phyloP scores from a whole-genome alignment of 2,113 vertebrate species.

The Sitta europaea region DNA sequence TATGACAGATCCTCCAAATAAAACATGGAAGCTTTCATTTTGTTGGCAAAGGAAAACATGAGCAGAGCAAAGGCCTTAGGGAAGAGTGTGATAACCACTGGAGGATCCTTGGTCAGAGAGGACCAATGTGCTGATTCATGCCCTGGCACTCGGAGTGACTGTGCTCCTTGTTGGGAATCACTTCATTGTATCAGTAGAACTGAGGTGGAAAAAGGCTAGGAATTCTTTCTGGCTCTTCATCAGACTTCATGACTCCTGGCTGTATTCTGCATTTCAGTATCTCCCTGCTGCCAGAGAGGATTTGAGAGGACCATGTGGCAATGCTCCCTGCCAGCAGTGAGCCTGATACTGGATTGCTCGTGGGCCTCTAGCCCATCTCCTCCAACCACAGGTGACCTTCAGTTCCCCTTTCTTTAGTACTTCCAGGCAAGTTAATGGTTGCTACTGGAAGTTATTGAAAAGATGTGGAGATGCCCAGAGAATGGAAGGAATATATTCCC shows the following conservation, averaged over 20 bases:
- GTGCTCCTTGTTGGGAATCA: slow-evolving; percentile 41
- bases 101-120: background rate
- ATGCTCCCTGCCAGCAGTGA: background rate
- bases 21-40: background rate
- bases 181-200: slow-evolving; percentile 43
- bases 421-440: slow-evolving; percentile 9
- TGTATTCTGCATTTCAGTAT: background rate
- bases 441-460: slow-evolving; percentile 36
- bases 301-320: slow-evolving; percentile 22
- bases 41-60: background rate
- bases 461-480: slow-evolving; percentile 21
- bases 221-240: slow-evolving; percentile 58
- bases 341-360: slow-evolving; percentile 6
- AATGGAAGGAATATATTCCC: background rate
- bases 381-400: slow-evolving; percentile 17
- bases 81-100: background rate
- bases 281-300: slow-evolving; percentile 23
- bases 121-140: slow-evolving; percentile 47
- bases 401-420: slow-evolving; percentile 15
- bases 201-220: slow-evolving; percentile 36
- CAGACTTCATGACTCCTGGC: slow-evolving; percentile 49
- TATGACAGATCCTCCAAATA: slow-evolving; percentile 31
- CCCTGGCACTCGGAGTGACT: background rate
- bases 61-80: slow-evolving; percentile 30
- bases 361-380: slow-evolving; percentile 32